phyloP scores from a whole-genome alignment of 2,888 invertebrate species.

The Priocnemis perturbator region DNA sequence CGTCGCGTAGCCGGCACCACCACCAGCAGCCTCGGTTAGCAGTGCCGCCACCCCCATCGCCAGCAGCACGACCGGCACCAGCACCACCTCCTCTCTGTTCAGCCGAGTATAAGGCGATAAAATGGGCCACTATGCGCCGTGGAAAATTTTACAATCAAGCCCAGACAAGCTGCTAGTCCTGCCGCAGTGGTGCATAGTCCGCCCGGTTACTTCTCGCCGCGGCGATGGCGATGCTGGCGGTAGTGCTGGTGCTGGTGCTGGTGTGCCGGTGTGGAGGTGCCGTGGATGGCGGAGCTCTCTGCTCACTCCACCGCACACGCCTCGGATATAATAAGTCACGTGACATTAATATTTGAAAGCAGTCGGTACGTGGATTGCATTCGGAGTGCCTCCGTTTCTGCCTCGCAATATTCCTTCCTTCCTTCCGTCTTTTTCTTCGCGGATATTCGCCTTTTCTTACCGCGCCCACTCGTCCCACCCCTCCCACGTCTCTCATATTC shows the following conservation, averaged over 20 bases:
- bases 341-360: slow-evolving; percentile 76
- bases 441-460: slow-evolving; percentile 19
- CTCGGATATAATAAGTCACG: slow-evolving; percentile 75
- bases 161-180: slow-evolving; percentile 60
- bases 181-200: slow-evolving; percentile 55
- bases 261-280: slow-evolving; percentile 31
- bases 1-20: slow-evolving; percentile 22
- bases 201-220: slow-evolving; percentile 53
- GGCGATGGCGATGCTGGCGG: neutral
- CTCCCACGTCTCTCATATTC: neutral
- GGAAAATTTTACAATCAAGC: slow-evolving; percentile 69
- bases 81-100: slow-evolving; percentile 22
- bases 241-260: neutral
- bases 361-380: slow-evolving; percentile 75
- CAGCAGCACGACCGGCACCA: slow-evolving; percentile 25
- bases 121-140: slow-evolving; percentile 65
- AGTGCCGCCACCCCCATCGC: slow-evolving; percentile 28
- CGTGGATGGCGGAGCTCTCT: slow-evolving; percentile 51
- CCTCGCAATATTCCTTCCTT: slow-evolving; percentile 65
- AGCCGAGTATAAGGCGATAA: slow-evolving; percentile 60
- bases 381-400: slow-evolving; percentile 65
- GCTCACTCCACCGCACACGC: slow-evolving; percentile 70
- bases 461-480: slow-evolving; percentile 1
- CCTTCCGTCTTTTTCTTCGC: slow-evolving; percentile 53
- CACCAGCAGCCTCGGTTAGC: slow-evolving; percentile 11